Evolutionary conservation across 2,797 vertebrate genomes (phyloP).

Genomic region (Cichlasoma orientale): DNA sequence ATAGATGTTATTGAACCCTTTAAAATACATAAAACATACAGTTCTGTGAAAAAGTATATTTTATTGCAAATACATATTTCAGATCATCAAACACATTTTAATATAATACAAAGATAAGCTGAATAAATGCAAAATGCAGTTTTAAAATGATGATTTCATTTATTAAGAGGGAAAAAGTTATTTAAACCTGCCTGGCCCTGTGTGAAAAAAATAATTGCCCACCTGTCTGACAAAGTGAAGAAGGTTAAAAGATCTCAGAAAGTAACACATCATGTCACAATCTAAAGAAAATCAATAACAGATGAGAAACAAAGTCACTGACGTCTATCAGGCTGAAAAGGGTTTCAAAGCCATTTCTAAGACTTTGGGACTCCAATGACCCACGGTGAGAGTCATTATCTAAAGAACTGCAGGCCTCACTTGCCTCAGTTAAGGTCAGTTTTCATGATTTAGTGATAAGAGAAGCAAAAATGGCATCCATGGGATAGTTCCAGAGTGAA

Average conservation of each 20-base stretch:
- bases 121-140: neutral
- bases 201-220: too few species aligned
- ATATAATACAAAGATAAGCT: neutral
- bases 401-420: too few species aligned
- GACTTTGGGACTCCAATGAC: neutral
- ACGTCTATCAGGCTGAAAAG: neutral
- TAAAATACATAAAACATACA: neutral
- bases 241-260: neutral
- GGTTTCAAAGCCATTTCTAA: neutral
- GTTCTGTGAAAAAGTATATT: neutral
- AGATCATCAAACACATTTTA: neutral
- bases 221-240: neutral
- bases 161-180: neutral
- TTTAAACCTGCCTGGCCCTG: too few species aligned
- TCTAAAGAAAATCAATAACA: neutral
- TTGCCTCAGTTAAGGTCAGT: too few species aligned
- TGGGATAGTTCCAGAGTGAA: too few species aligned
- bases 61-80: neutral
- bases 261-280: neutral
- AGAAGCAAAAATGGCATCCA: too few species aligned
- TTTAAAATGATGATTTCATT: neutral
- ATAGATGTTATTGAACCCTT: neutral
- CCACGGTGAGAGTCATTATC: neutral
- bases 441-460: too few species aligned
- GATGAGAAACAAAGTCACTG: neutral